These are phyloP conservation scores for Alauda arvensis DNA, from an alignment of 2,797 vertebrate species.

Conservation along the genomic window DNA sequence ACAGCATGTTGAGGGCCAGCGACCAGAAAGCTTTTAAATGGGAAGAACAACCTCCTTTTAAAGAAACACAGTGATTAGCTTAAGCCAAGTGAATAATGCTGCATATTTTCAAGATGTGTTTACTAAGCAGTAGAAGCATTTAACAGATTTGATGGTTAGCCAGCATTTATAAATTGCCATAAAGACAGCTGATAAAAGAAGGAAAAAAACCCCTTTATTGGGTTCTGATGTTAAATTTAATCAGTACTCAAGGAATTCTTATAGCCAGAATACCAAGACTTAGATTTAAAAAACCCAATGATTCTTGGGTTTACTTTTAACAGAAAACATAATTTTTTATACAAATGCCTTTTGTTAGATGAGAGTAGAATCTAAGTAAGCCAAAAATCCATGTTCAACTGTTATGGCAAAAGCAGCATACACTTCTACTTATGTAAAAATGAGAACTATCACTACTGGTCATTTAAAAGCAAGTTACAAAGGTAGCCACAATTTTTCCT, in stretches of 20 bases:
- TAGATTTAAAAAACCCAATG: background rate
- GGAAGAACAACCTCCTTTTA: background rate
- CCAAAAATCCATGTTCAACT: background rate
- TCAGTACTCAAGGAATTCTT: background rate
- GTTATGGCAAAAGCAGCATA: background rate
- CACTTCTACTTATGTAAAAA: background rate
- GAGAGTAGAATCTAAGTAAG: background rate
- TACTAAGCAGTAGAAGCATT: conserved; percentile 13
- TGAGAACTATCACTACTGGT: background rate
- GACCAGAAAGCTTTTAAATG: conserved; percentile 34
- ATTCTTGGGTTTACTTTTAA: background rate
- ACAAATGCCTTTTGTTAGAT: conserved; percentile 27
- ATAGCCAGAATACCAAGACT: background rate
- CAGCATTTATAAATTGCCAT: background rate
- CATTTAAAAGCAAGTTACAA: background rate
- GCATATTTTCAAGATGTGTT: background rate
- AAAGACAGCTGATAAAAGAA: background rate
- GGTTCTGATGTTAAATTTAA: background rate
- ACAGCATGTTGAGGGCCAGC: background rate
- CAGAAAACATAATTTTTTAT: background rate
- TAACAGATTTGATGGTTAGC: background rate
- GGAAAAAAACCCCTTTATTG: background rate
- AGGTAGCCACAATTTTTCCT: background rate
- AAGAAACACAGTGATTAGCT: conserved; percentile 21
- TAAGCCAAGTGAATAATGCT: conserved; percentile 14